A percentile compares a stretch with the other conserved stretches of the same genome.
phyloP scores from a whole-genome alignment of 2,888 invertebrate species.

The Mantis religiosa region DNA sequence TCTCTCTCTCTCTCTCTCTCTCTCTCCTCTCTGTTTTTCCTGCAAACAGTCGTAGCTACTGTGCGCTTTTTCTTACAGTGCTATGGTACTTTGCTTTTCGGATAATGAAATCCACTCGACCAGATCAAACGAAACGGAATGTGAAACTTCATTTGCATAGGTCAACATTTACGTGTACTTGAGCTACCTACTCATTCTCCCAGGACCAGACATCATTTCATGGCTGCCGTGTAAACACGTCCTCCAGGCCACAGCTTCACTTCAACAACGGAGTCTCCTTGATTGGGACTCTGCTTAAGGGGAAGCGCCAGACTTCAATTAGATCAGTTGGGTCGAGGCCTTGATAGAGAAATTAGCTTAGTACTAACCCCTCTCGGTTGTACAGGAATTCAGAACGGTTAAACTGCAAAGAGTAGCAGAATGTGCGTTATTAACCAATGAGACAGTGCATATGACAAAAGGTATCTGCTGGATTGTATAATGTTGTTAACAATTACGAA shows the following conservation, averaged over 20 bases:
- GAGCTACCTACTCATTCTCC: neutral
- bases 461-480: no score
- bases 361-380: no score
- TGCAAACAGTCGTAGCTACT: neutral
- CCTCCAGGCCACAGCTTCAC: no score
- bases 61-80: neutral
- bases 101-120: slow-evolving; percentile 9
- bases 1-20: no score
- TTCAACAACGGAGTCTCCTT: neutral
- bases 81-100: neutral
- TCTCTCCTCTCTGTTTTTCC: neutral
- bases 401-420: no score
- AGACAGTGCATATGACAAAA: no score
- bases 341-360: neutral
- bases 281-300: neutral
- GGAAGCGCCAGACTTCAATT: no score
- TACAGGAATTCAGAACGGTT: no score
- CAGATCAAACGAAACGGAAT: slow-evolving; percentile 12
- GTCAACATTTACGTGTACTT: slow-evolving; percentile 20
- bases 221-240: neutral
- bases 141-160: slow-evolving; percentile 19
- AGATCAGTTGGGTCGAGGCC: neutral
- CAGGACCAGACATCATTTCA: neutral
- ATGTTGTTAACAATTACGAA: no score
- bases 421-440: no score